Evolutionary conservation across 2,888 invertebrate species (phyloP).

Genomic region (Eilema griseolum): DNA sequence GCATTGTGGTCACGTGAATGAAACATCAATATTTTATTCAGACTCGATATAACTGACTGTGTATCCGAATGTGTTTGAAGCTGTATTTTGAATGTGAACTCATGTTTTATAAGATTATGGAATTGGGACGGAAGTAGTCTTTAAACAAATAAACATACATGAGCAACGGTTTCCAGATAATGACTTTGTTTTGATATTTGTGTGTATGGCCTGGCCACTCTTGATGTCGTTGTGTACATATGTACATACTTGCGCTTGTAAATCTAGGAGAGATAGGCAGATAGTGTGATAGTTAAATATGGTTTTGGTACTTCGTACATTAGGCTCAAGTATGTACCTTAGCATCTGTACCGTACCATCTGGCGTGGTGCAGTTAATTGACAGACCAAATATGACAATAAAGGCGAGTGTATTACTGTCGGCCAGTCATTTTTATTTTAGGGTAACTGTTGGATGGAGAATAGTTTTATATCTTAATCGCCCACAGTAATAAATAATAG

Average conservation of each 20-base stretch:
- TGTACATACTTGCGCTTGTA: neutral
- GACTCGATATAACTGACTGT: constrained; percentile 35
- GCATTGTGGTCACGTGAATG: constrained; percentile 76
- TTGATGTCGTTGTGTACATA: neutral
- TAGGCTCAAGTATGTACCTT: too few species aligned
- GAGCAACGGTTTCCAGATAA: neutral
- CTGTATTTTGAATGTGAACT: constrained; percentile 1
- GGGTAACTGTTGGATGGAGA: neutral
- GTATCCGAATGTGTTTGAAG: too few species aligned
- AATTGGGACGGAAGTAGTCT: neutral
- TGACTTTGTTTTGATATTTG: neutral
- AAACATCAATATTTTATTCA: constrained; percentile 49
- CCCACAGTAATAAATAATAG: too few species aligned
- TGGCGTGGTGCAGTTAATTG: too few species aligned
- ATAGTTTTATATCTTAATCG: neutral
- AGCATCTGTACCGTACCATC: too few species aligned
- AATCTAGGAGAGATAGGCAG: neutral
- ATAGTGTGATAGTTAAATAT: neutral
- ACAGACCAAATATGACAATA: too few species aligned
- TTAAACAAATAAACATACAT: neutral
- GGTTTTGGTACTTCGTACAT: too few species aligned
- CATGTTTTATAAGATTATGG: neutral
- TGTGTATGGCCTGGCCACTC: neutral
- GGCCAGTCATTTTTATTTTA: neutral
- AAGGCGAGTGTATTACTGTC: neutral